Evolutionary conservation across 2,113 vertebrate genomes (phyloP).

Genomic region (Apteryx mantelli): DNA sequence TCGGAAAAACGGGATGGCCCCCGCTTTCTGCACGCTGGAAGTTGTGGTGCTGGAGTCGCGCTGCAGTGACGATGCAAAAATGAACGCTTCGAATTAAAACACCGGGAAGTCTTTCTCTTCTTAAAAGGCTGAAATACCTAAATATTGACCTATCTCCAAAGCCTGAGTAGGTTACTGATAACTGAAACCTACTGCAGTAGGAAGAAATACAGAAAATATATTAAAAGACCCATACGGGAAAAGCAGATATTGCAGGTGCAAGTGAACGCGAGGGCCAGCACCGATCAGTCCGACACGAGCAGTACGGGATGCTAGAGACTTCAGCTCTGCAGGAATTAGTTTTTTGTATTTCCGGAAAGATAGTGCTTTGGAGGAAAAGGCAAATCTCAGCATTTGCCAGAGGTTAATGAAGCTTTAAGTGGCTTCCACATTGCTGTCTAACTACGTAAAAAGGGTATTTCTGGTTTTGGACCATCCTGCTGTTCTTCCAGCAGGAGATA

Average conservation of each 20-base stretch:
- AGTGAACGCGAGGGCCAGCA: neutral
- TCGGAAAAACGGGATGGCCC: neutral
- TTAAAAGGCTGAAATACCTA: neutral
- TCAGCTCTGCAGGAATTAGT: neutral
- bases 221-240: neutral
- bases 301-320: neutral
- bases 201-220: neutral
- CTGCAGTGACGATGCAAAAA: neutral
- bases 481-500: neutral
- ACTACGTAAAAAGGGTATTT: neutral
- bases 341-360: neutral
- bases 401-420: neutral
- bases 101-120: neutral
- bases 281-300: neutral
- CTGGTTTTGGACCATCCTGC: neutral
- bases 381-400: neutral
- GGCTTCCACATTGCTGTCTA: neutral
- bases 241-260: neutral
- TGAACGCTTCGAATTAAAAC: neutral
- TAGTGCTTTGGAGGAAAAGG: accelerated
- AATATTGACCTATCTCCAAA: neutral
- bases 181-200: neutral
- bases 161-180: neutral
- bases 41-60: neutral
- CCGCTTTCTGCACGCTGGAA: neutral